A percentile compares a stretch with the other conserved stretches of the same genome.
These are phyloP conservation scores for Heteromurus nitidus DNA, from an alignment of 2,888 invertebrate species.

Conservation along the genomic window DNA sequence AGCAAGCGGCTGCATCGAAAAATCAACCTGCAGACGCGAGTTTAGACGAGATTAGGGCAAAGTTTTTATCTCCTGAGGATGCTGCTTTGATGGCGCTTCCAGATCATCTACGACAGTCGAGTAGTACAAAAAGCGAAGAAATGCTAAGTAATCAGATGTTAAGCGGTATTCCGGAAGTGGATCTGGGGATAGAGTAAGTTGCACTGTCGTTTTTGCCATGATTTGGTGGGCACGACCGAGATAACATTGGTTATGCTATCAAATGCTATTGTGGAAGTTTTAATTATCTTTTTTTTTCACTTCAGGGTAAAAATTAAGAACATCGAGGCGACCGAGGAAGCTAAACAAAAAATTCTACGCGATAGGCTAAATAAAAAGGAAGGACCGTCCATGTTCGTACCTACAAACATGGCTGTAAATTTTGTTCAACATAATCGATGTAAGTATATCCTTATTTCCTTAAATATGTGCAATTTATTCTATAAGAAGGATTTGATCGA, in stretches of 20 bases:
- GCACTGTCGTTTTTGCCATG: not conserved
- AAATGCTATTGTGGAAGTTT: too few species aligned
- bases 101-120: slow-evolving; percentile 89
- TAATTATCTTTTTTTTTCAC: too few species aligned
- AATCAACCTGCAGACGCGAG: slow-evolving; percentile 76
- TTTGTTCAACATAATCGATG: slow-evolving; percentile 98
- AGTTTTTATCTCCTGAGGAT: slow-evolving; percentile 90
- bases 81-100: slow-evolving; percentile 92
- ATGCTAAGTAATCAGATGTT: slow-evolving; percentile 99
- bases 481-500: not conserved
- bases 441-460: slow-evolving; percentile 77
- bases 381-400: slow-evolving; percentile 95
- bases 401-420: slow-evolving; percentile 98
- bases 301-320: slow-evolving; percentile 96
- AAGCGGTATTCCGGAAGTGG: slow-evolving; percentile 99
- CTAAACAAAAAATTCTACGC: slow-evolving; percentile 92
- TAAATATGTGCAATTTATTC: not conserved
- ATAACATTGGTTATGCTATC: too few species aligned
- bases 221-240: too few species aligned
- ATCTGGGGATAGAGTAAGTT: slow-evolving; percentile 94
- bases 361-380: slow-evolving; percentile 94
- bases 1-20: slow-evolving; percentile 76
- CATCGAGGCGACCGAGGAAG: slow-evolving; percentile 99
- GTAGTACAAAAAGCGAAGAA: slow-evolving; percentile 94
- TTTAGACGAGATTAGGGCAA: slow-evolving; percentile 71